phyloP scores from a whole-genome alignment of 2,797 vertebrate species.

The Crocidura indochinensis region DNA sequence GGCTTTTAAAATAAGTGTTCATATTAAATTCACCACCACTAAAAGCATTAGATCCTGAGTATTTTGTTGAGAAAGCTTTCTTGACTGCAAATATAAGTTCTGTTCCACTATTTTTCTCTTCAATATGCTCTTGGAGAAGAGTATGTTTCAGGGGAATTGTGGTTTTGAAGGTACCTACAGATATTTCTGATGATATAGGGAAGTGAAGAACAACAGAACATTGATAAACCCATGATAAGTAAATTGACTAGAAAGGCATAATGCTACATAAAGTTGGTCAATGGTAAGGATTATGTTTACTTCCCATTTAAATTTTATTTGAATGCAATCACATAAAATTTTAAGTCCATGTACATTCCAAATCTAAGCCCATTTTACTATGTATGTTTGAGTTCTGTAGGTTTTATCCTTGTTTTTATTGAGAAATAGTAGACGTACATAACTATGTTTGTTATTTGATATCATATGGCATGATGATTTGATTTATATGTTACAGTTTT shows the following conservation, averaged over 20 bases:
- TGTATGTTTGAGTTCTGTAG: background rate
- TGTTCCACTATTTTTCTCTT: conserved; percentile 85
- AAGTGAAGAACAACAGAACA: conserved; percentile 58
- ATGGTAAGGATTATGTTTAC: conserved; percentile 23
- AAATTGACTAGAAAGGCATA: conserved; percentile 54
- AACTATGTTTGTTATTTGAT: background rate
- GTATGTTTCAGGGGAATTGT: conserved; percentile 79
- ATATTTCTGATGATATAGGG: conserved; percentile 74
- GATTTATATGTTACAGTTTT: background rate
- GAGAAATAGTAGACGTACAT: background rate
- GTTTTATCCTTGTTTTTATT: background rate
- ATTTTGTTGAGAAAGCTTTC: conserved; percentile 87
- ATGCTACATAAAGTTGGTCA: conserved; percentile 41
- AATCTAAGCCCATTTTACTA: background rate
- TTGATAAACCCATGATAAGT: conserved; percentile 53
- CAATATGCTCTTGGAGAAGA: conserved; percentile 84
- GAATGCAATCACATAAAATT: conserved; percentile 36
- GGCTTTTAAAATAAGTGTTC: conserved; percentile 90
- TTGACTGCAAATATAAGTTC: conserved; percentile 85
- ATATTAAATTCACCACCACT: conserved; percentile 88
- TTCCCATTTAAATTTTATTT: conserved; percentile 61
- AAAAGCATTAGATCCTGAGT: conserved; percentile 85
- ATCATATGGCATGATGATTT: background rate
- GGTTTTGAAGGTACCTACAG: conserved; percentile 74
- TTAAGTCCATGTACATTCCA: background rate